Evolutionary conservation across 1,140 invertebrate species (phyloP).

Genomic region (Lamellibrachia luymesi): DNA sequence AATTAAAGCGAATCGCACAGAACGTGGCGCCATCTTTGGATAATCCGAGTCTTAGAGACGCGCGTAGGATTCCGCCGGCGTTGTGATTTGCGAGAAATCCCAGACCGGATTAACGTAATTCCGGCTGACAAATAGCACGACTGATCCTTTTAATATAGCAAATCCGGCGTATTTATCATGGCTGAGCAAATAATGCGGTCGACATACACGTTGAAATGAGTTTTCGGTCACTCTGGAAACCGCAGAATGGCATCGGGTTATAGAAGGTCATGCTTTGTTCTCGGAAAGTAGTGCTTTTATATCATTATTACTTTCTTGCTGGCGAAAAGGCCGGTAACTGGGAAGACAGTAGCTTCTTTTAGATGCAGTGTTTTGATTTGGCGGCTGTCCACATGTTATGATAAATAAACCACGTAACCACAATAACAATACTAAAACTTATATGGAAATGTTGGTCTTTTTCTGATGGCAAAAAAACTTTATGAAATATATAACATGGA

Average conservation of each 20-base stretch:
- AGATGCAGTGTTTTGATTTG: neutral
- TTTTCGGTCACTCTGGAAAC: neutral
- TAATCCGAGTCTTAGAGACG: neutral
- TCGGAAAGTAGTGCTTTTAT: neutral
- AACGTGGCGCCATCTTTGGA: slow-evolving; percentile 3
- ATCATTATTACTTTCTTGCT: neutral
- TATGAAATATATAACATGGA: neutral
- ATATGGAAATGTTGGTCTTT: neutral
- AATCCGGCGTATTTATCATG: slow-evolving; percentile 4
- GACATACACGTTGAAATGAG: neutral
- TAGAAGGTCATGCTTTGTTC: neutral
- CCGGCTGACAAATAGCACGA: slow-evolving; percentile 3
- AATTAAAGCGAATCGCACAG: neutral
- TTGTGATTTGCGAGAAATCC: neutral
- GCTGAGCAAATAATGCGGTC: neutral
- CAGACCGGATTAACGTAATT: slow-evolving; percentile 4
- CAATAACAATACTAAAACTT: too few relatives aligned
- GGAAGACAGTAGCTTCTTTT: neutral
- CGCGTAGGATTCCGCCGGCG: neutral
- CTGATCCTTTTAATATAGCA: slow-evolving; percentile 5
- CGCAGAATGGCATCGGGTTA: neutral
- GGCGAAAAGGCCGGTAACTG: neutral
- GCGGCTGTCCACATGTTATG: neutral
- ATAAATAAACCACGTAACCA: neutral
- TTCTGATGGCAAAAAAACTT: neutral